Conservation (phyloP, 2,888 invertebrate genomes). For the Mythimna lalbum region DNA sequence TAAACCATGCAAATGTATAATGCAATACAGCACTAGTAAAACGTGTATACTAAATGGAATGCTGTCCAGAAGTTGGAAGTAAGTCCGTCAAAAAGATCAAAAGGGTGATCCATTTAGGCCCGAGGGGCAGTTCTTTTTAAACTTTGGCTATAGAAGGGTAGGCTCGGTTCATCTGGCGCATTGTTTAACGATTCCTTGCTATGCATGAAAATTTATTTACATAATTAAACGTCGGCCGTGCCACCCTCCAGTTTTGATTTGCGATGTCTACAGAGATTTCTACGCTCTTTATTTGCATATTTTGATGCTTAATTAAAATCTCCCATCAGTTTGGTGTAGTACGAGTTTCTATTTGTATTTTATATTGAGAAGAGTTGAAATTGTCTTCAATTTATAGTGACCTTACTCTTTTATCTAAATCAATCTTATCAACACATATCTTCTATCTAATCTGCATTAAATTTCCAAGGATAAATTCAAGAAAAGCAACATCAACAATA, state of each 20-base stretch:
- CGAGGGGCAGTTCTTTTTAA: constrained; percentile 82
- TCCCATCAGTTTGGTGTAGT: constrained; percentile 29
- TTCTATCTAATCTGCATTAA: constrained; percentile 52
- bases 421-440: constrained; percentile 35
- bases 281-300: constrained; percentile 83
- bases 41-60: constrained; percentile 40
- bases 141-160: constrained; percentile 82
- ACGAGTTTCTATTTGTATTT: constrained; percentile 21
- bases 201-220: constrained; percentile 89
- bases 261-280: constrained; percentile 85
- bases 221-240: constrained; percentile 86
- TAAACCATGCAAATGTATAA: constrained; percentile 36
- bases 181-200: constrained; percentile 86
- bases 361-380: constrained; percentile 26
- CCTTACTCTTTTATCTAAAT: constrained; percentile 6
- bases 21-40: constrained; percentile 26
- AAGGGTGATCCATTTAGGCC: constrained; percentile 77
- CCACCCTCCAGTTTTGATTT: constrained; percentile 83
- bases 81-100: constrained; percentile 73
- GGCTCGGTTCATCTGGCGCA: constrained; percentile 81
- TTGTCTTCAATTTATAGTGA: neutral
- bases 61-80: constrained; percentile 56
- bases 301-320: constrained; percentile 80
- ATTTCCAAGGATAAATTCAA: constrained; percentile 34
- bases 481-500: constrained; percentile 21